These are phyloP conservation scores for Mohoua ochrocephala DNA, from an alignment of 2,113 vertebrate species.

Conservation along the genomic window DNA sequence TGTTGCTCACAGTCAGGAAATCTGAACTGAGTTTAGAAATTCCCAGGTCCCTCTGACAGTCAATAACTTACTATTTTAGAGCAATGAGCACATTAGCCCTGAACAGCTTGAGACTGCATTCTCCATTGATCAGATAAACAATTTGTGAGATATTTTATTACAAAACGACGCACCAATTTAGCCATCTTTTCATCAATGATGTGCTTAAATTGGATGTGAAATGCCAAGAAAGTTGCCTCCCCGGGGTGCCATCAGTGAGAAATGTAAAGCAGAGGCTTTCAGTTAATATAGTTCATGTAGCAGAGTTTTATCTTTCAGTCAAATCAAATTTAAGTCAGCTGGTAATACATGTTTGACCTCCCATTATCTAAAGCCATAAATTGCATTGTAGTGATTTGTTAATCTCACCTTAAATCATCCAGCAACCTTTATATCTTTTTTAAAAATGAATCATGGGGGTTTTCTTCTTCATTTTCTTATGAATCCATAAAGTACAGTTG, in stretches of 20 bases:
- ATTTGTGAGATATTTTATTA: conserved; percentile 81
- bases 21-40: conserved; percentile 61
- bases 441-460: not conserved
- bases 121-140: conserved; percentile 87
- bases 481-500: not conserved
- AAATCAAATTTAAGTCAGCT: conserved; percentile 71
- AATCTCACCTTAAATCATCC: not conserved
- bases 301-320: conserved; percentile 53
- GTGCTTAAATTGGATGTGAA: conserved; percentile 71
- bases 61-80: conserved; percentile 82
- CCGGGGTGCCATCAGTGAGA: conserved; percentile 71
- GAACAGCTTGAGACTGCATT: conserved; percentile 80
- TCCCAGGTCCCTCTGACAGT: conserved; percentile 65
- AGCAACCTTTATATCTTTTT: not conserved
- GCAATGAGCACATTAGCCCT: conserved; percentile 82
- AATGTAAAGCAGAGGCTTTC: conserved; percentile 67
- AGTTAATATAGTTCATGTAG: conserved; percentile 50
- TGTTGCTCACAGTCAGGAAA: conserved; percentile 60
- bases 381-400: conserved; percentile 51
- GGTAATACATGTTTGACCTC: conserved; percentile 63
- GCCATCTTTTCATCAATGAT: conserved; percentile 78
- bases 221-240: conserved; percentile 72
- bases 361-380: conserved; percentile 52
- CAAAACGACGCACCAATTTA: conserved; percentile 69
- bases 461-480: not conserved